Conservation (phyloP, 2,113 vertebrate genomes). For the Austrofundulus limnaeus region DNA sequence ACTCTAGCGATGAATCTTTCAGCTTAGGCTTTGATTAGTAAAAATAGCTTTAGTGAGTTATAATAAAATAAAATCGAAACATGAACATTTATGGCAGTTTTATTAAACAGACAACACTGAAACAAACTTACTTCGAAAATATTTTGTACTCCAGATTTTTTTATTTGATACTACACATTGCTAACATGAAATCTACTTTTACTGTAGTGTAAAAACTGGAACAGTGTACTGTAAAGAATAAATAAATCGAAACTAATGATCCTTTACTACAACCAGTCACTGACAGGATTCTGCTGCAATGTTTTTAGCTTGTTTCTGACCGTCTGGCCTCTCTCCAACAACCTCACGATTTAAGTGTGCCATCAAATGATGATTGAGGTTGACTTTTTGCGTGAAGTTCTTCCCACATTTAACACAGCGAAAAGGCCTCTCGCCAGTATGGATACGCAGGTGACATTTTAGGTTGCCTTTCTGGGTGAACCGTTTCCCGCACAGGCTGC, state of each 20-base stretch:
- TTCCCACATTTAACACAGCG: slow-evolving; percentile 66
- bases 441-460: slow-evolving; percentile 70
- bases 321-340: not conserved
- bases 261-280: not conserved
- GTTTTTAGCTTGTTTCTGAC: slow-evolving; percentile 7
- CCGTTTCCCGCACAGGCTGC: slow-evolving; percentile 62
- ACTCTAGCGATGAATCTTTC: not conserved
- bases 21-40: slow-evolving; percentile 6
- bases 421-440: slow-evolving; percentile 71
- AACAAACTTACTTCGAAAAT: slow-evolving; percentile 13
- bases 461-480: slow-evolving; percentile 75
- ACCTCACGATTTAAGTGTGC: slow-evolving; percentile 48
- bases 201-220: not conserved
- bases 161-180: not conserved
- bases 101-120: slow-evolving; percentile 25
- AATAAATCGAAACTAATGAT: not conserved
- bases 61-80: slow-evolving; percentile 43
- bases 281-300: not conserved
- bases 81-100: slow-evolving; percentile 17
- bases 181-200: slow-evolving; percentile 6
- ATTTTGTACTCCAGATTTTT: not conserved
- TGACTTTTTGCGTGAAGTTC: slow-evolving; percentile 68
- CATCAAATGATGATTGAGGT: slow-evolving; percentile 70
- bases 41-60: not conserved
- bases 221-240: not conserved